These are phyloP conservation scores for Drosophila anomalata DNA, from an alignment of 2,888 invertebrate genomes.

Conservation along the genomic window DNA sequence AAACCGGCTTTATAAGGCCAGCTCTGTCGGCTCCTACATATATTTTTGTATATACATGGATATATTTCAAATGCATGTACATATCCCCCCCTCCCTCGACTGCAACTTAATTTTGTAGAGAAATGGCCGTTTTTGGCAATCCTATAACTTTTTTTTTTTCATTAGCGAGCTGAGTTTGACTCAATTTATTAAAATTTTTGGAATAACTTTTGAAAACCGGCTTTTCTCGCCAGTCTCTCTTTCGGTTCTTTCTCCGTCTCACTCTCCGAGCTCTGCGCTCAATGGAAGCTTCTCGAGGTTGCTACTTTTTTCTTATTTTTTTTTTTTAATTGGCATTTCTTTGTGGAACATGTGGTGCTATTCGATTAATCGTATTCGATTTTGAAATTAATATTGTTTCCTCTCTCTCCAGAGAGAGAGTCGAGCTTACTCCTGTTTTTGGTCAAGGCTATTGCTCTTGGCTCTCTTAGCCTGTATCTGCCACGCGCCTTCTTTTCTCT, in stretches of 20 bases:
- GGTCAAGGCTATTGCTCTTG: constrained; percentile 31
- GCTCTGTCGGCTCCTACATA: background rate
- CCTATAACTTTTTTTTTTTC: constrained; percentile 23
- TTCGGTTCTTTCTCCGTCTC: constrained; percentile 23
- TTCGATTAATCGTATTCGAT: constrained; percentile 39
- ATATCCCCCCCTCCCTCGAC: too few species aligned
- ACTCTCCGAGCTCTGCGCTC: constrained; percentile 41
- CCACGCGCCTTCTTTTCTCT: constrained; percentile 2
- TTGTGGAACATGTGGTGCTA: constrained; percentile 43
- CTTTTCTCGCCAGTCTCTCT: constrained; percentile 42
- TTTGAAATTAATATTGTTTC: constrained; percentile 24
- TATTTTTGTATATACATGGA: background rate
- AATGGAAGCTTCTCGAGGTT: constrained; percentile 66
- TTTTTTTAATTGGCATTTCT: constrained; percentile 26
- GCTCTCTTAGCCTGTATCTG: constrained; percentile 8
- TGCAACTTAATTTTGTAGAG: constrained; percentile 16
- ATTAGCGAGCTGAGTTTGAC: constrained; percentile 8
- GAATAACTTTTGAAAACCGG: constrained; percentile 59
- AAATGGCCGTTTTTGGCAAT: constrained; percentile 25
- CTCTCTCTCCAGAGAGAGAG: background rate
- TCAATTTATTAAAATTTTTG: constrained; percentile 56
- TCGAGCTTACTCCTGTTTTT: constrained; percentile 7
- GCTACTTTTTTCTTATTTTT: background rate
- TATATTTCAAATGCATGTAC: background rate
- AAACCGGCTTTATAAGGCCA: constrained; percentile 42